phyloP scores from a whole-genome alignment of 2,888 invertebrate genomes.

The Leptothorax acervorum region DNA sequence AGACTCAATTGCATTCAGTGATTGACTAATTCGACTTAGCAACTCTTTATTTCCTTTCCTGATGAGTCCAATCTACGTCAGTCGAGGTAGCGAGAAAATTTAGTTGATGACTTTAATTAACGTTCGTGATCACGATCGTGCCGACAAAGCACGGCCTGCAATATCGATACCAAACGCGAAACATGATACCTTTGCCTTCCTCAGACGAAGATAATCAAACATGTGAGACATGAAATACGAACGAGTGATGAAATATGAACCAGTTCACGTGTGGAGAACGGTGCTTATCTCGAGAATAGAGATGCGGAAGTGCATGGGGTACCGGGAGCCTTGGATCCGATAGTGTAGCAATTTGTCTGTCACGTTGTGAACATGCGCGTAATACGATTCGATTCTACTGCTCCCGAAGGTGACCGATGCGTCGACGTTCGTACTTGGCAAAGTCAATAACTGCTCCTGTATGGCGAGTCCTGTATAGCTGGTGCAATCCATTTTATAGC shows the following conservation, averaged over 20 bases:
- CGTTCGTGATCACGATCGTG: conserved; percentile 14
- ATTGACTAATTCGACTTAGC: conserved; percentile 29
- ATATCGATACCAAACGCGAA: conserved; percentile 10
- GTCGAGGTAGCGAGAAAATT: conserved; percentile 1
- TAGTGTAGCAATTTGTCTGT: conserved; percentile 62
- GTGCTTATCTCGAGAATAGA: conserved; percentile 42
- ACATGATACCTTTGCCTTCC: conserved; percentile 21
- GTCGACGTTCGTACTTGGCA: conserved; percentile 53
- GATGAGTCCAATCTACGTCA: neutral
- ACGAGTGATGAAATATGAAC: conserved; percentile 45
- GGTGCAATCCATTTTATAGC: conserved; percentile 43
- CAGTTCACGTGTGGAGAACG: conserved; percentile 35
- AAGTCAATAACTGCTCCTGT: conserved; percentile 60
- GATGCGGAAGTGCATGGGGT: conserved; percentile 5
- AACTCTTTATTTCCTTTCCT: conserved; percentile 7
- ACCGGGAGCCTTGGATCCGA: conserved; percentile 27
- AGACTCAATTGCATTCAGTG: conserved; percentile 15
- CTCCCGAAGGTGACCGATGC: conserved; percentile 59
- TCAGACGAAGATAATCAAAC: conserved; percentile 29
- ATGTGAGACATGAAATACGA: conserved; percentile 44
- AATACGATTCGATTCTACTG: conserved; percentile 49
- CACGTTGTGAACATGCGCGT: conserved; percentile 52
- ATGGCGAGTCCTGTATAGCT: conserved; percentile 32
- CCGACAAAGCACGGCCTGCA: conserved; percentile 19
- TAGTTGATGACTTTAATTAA: conserved; percentile 31